Base-by-base conservation (phyloP, 2,888 invertebrate species). In the Hirtodrosophila alboralis region DNA sequence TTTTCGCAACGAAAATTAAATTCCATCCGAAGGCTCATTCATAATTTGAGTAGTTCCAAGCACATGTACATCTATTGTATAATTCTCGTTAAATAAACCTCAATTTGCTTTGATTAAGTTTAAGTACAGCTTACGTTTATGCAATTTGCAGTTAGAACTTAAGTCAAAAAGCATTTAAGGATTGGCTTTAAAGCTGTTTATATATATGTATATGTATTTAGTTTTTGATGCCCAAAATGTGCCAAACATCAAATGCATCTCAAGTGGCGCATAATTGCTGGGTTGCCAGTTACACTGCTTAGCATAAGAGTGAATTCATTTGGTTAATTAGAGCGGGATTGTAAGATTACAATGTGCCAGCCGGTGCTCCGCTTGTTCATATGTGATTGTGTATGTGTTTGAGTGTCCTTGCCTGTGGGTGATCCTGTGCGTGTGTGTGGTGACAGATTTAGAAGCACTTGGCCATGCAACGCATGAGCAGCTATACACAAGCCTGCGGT, bases 261-360 rank as follows among this genome's bases (percentile, higher is more conserved):
- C 18, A 40, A 58, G 10, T 16, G 16, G 8, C 13, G 57, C 56
- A 58, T 61, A 69, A 69, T 63, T 65, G 61, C 44, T 37, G 26
- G 40, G 37, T 34, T 30, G 27, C 12, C 33, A 45, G 58, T 51
- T 36, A 52, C 54, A 51, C 52, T 59, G 63, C 59, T 81, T 60
- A 61, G 59, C 56, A 64, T 64, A 71, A 73, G 78, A 76, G 78
- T 71, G 65, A 75, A 84, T 83, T 83, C 81, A 83, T 84, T 81
- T 84, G 78, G 78, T 76, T 84, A 84, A 83, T 84, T 81, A 78
- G 61, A 61, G 48, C 56, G 38, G 64, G 54, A 74, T 64, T 71
- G 61, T 58, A 40, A 53, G 65, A 66, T 59, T 66, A 59, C 72
- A 59, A 51, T 49, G 41, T 40, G 38, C 38, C 23, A 31, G 18